Conservation (phyloP, 2,797 vertebrate species). For the Anas acuta region DNA sequence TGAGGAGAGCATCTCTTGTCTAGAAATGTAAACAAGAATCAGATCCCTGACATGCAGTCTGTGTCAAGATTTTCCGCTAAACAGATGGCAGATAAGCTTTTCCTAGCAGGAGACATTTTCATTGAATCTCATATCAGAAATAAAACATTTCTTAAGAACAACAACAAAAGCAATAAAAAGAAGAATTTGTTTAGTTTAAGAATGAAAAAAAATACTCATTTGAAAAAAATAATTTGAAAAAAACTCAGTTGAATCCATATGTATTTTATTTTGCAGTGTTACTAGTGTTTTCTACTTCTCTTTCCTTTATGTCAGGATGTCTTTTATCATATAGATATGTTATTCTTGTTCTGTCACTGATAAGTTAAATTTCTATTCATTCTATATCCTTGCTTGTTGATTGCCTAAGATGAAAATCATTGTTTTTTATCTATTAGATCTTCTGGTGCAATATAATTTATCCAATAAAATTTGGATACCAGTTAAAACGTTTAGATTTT, state of each 20-base stretch:
- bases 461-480: not conserved
- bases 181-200: not conserved
- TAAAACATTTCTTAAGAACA: not conserved
- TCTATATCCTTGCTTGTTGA: not conserved
- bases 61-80: not conserved
- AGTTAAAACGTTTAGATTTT: not conserved
- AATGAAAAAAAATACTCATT: not conserved
- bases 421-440: not conserved
- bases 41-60: not conserved
- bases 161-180: not conserved
- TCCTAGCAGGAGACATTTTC: not conserved
- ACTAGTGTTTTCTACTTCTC: not conserved
- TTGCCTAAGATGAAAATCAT: not conserved
- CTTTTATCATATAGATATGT: fast-evolving
- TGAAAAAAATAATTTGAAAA: not conserved
- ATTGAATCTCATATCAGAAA: not conserved
- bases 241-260: not conserved
- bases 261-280: not conserved
- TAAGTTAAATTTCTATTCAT: not conserved
- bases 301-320: not conserved
- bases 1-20: not conserved
- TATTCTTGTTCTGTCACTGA: not conserved
- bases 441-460: not conserved
- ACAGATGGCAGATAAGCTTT: not conserved
- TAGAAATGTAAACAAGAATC: slow-evolving; percentile 19